A percentile compares a stretch with the other conserved stretches of the same genome.
These are phyloP conservation scores for Cirrhinus molitorella DNA, from an alignment of 2,797 vertebrate species.

Conservation along the genomic window DNA sequence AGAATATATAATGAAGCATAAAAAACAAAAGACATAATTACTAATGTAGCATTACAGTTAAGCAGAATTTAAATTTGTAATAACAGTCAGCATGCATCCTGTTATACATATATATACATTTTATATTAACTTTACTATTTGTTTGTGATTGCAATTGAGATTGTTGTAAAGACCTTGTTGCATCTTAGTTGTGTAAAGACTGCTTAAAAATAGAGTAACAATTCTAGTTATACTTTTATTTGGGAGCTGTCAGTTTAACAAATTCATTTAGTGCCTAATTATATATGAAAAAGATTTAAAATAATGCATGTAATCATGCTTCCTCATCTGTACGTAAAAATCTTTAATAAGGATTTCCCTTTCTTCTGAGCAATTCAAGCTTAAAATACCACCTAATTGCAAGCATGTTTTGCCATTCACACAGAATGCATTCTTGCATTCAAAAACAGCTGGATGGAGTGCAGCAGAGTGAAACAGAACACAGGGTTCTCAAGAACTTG, in stretches of 20 bases:
- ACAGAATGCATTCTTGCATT: constrained; percentile 17
- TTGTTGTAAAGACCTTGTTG: not conserved
- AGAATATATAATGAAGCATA: not conserved
- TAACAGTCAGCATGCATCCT: no score
- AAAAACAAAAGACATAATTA: not conserved
- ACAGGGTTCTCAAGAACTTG: not conserved
- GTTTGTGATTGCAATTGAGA: not conserved
- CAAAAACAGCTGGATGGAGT: not conserved
- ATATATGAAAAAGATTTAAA: not conserved
- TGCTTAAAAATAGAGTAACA: not conserved
- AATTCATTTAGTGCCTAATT: not conserved
- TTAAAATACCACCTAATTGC: constrained; percentile 9
- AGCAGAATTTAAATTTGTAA: no score
- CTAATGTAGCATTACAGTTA: not conserved
- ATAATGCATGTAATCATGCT: not conserved
- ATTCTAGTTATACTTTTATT: not conserved
- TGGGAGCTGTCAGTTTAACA: not conserved
- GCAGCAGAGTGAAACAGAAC: not conserved
- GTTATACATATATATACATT: no score
- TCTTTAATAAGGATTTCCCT: not conserved
- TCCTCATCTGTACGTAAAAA: not conserved
- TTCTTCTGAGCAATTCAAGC: constrained; percentile 14
- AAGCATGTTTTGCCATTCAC: not conserved
- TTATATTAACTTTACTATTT: not conserved
- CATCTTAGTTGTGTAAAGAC: not conserved